Base-by-base conservation (phyloP, 2,113 vertebrate species). In the Clarias batrachus region DNA sequence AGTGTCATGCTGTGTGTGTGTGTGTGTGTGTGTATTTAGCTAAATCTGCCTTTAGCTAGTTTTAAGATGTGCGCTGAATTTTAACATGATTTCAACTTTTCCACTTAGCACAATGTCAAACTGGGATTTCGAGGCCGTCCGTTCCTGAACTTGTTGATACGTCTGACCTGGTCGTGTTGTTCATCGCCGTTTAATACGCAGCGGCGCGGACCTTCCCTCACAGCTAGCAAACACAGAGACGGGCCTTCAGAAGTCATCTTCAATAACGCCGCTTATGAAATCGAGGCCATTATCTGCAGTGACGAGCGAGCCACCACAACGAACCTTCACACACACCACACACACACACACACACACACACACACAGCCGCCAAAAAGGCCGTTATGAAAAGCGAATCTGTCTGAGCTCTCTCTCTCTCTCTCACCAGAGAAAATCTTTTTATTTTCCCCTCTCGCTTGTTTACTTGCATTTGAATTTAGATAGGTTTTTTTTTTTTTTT, bases 381-480 rank as follows among this genome's bases (percentile, higher is more conserved):
- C 19, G n/a, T 13, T 5, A 14, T 66, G 27, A 25, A 56, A 74
- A 78, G 27, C 41, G 9, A n/a, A 66, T 79, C 41, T 4, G 0
- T n/a, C 21, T 21, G 2, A n/a, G 30, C 14, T 10, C 48, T 19
- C 33, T 30, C n/a, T 82, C 14, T 10, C 48, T 19, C 33, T 30
- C n/a, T 82, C 25, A 27, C 10, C 3, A 5, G n/a, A 16, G 12
- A 59, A 65, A 19, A 65, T 52, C 60, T 52, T 37, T 27, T 23
- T 48, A 48, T 52, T 73, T 6, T 19, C 2, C 1, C 2, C 27
- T 79, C n/a, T 79, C n/a, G 0, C 21, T 60, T 63, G 71, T 71
- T 56, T 63, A 21, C 59, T 30, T 63, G 59, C n/a, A 85, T 85
- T 84, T 73, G 66, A 83, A 83, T 73, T 71, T 37, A 83, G 63